Evolutionary conservation across 2,888 invertebrate genomes (phyloP).

Genomic region (Mesoligia furuncula): DNA sequence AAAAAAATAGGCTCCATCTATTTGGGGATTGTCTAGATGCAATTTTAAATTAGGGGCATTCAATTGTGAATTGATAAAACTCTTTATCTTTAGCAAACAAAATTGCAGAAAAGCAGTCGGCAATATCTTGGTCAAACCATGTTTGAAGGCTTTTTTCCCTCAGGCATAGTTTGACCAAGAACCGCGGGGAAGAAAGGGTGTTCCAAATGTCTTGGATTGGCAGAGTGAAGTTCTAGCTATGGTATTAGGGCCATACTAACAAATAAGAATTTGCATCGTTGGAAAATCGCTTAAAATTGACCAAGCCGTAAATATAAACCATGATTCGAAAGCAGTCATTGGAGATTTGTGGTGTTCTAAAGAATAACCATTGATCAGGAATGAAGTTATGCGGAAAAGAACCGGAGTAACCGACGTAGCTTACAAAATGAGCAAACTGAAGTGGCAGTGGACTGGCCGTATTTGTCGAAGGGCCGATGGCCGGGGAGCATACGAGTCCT

Average conservation of each 20-base stretch:
- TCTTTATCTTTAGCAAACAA: background rate
- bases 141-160: background rate
- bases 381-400: background rate
- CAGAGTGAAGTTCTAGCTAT: background rate
- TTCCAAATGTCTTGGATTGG: background rate
- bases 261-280: background rate
- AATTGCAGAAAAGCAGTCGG: background rate
- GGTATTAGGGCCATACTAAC: background rate
- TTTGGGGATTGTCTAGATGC: too few species aligned
- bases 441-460: background rate
- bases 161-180: background rate
- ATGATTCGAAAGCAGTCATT: background rate
- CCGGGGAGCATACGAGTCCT: background rate
- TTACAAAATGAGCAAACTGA: background rate
- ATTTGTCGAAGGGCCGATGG: background rate
- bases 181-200: background rate
- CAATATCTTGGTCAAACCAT: background rate
- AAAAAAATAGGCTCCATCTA: background rate
- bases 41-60: background rate
- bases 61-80: conserved; percentile 5
- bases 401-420: background rate
- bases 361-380: conserved; percentile 1
- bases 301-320: background rate
- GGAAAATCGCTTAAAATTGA: background rate
- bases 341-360: background rate